Percentiles rank a stretch among this genome's conserved stretches.
Evolutionary conservation across 2,113 vertebrate species (phyloP).

Genomic region (Plecturocebus donacophilus): DNA sequence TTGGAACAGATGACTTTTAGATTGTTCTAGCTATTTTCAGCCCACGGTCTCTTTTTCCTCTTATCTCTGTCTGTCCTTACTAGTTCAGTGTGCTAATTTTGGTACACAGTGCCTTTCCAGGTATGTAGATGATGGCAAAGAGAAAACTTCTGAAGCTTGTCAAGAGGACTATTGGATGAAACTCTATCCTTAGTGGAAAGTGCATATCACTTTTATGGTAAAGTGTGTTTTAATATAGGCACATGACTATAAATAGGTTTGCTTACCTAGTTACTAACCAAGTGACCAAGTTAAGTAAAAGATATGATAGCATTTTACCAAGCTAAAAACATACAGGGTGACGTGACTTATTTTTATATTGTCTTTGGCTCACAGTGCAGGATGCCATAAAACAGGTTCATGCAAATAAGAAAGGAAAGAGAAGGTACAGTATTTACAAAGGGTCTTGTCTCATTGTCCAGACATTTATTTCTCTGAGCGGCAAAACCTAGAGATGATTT

Average conservation of each 20-base stretch:
- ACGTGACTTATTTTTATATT: neutral
- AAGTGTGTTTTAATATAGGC: constrained; percentile 65
- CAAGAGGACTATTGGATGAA: constrained; percentile 55
- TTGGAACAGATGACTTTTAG: constrained; percentile 50
- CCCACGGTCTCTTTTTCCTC: neutral
- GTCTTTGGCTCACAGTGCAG: neutral
- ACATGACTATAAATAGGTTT: constrained; percentile 63
- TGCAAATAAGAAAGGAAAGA: constrained; percentile 12
- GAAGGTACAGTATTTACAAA: neutral
- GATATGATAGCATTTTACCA: constrained; percentile 28
- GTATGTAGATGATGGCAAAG: constrained; percentile 60
- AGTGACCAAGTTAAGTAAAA: constrained; percentile 51
- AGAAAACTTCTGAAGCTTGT: constrained; percentile 59
- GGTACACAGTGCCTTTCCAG: constrained; percentile 54
- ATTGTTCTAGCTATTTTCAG: constrained; percentile 57
- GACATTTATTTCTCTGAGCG: neutral
- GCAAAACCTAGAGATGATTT: neutral
- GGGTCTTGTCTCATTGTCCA: neutral
- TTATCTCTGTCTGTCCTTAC: constrained; percentile 40
- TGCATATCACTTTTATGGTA: constrained; percentile 55
- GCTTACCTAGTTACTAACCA: constrained; percentile 56
- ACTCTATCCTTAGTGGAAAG: constrained; percentile 48
- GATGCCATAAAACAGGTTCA: constrained; percentile 17
- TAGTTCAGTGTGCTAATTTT: constrained; percentile 72
- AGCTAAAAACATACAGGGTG: neutral